Evolutionary conservation across 2,797 vertebrate genomes (phyloP).

Genomic region (Rhodeus uyekii): DNA sequence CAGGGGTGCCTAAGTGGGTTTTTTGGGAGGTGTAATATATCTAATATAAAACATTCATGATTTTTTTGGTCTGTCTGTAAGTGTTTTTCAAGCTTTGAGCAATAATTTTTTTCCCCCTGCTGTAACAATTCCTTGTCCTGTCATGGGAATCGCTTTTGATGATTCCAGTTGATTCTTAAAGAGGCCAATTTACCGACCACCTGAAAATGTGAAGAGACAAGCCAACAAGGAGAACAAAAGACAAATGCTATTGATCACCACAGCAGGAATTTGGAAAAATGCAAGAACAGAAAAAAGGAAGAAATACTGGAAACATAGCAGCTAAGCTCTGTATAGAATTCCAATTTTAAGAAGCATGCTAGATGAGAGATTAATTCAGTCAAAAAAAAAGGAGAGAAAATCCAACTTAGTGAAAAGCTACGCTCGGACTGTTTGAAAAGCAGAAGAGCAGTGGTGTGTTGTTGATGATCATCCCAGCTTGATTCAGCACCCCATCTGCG

Average conservation of each 20-base stretch:
- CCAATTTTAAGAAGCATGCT: conserved; percentile 37
- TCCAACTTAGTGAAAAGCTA: conserved; percentile 50
- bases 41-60: neutral
- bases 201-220: conserved; percentile 46
- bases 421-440: conserved; percentile 55
- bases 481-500: conserved; percentile 47
- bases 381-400: conserved; percentile 18
- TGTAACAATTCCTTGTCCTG: conserved; percentile 4
- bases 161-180: conserved; percentile 53
- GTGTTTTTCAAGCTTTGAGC: neutral
- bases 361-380: conserved; percentile 33
- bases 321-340: conserved; percentile 51
- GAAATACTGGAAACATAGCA: conserved; percentile 49
- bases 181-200: conserved; percentile 47
- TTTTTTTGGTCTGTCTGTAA: neutral
- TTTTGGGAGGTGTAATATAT: neutral
- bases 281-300: conserved; percentile 26
- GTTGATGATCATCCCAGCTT: conserved; percentile 57
- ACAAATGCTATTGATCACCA: conserved; percentile 52
- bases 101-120: neutral
- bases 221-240: conserved; percentile 54
- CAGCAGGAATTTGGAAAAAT: conserved; percentile 54
- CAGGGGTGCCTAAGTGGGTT: neutral
- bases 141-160: conserved; percentile 48
- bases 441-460: conserved; percentile 52